Conservation (phyloP, 2,888 invertebrate genomes). For the Tineola bisselliella region DNA sequence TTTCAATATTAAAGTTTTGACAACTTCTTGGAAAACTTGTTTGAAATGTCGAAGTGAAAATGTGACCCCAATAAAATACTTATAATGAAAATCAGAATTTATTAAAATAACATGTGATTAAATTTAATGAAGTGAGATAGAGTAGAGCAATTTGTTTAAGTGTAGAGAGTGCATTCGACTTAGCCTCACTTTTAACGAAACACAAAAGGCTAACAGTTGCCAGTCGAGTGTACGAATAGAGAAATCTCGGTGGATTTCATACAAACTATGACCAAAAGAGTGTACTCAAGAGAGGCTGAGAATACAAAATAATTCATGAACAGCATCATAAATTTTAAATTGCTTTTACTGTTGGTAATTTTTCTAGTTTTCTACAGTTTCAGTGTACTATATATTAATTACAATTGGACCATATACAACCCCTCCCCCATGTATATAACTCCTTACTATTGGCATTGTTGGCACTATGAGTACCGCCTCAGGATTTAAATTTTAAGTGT, state of each 20-base stretch:
- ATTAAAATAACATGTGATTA: background rate
- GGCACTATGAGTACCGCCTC: no score
- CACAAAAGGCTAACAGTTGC: background rate
- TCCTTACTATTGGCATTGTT: no score
- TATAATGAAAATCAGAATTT: no score
- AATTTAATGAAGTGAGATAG: no score
- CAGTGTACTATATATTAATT: no score
- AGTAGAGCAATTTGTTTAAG: background rate
- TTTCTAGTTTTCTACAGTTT: background rate
- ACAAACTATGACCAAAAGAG: background rate
- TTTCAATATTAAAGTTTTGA: background rate
- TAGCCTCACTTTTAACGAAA: background rate
- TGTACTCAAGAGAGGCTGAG: background rate
- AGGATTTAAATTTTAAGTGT: no score
- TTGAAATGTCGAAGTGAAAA: no score
- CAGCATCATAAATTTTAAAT: background rate
- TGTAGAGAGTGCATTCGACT: background rate
- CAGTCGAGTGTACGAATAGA: background rate
- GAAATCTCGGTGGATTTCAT: background rate
- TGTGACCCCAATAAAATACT: no score
- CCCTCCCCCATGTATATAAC: no score
- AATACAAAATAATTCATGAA: background rate
- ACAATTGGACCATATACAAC: no score
- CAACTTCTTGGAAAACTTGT: background rate
- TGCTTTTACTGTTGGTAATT: background rate